Evolutionary conservation across 2,113 vertebrate genomes (phyloP).

Genomic region (Ictidomys tridecemlineatus): DNA sequence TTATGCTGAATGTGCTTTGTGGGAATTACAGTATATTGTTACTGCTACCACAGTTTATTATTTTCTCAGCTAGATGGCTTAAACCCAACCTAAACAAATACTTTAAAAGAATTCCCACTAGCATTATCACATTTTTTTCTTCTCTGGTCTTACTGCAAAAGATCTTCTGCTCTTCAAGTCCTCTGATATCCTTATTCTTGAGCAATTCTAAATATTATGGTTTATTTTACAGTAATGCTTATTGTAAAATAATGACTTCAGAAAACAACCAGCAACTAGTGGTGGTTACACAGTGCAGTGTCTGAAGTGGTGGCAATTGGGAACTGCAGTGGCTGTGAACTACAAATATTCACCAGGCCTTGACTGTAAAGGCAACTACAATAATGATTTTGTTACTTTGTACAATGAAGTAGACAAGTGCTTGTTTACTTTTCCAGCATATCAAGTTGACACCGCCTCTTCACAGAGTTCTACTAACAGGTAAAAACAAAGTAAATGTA

Average conservation of each 20-base stretch:
- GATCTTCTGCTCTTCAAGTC: constrained; percentile 12
- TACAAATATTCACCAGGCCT: not conserved
- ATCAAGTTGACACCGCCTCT: not conserved
- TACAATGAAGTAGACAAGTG: not conserved
- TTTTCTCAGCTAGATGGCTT: constrained; percentile 74
- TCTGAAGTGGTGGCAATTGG: not conserved
- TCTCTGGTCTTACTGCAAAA: constrained; percentile 59
- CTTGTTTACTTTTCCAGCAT: not conserved
- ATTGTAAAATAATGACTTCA: constrained; percentile 43
- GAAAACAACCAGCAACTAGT: not conserved
- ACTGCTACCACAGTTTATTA: constrained; percentile 63
- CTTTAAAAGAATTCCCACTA: constrained; percentile 70
- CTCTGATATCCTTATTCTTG: constrained; percentile 12
- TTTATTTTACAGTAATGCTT: constrained; percentile 37
- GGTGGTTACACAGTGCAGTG: not conserved
- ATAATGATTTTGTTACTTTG: not conserved
- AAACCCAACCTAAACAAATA: constrained; percentile 66
- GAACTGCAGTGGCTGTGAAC: not conserved
- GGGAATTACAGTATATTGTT: constrained; percentile 65
- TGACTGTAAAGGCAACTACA: not conserved
- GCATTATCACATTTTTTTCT: not conserved
- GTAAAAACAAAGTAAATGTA: not conserved
- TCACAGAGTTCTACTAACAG: not conserved
- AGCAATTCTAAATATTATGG: constrained; percentile 33
- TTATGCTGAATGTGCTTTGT: constrained; percentile 66